Evolutionary conservation across 2,113 vertebrate species (phyloP).

Genomic region (Gallinago paraguaiae): DNA sequence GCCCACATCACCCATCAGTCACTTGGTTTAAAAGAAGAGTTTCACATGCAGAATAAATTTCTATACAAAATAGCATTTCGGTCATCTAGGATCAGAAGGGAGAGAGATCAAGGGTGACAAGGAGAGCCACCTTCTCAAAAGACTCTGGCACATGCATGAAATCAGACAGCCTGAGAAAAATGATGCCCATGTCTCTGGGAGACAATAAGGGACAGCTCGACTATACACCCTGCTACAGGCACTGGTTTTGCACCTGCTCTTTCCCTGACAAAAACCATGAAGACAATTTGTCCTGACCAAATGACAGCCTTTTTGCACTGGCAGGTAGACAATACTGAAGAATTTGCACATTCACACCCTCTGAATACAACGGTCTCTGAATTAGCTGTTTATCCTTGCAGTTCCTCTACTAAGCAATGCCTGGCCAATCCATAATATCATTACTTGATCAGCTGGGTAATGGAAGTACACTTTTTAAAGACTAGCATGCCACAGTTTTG

Average conservation of each 20-base stretch:
- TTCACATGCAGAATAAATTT: neutral
- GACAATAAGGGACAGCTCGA: neutral
- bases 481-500: neutral
- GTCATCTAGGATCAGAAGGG: neutral
- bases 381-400: neutral
- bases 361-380: neutral
- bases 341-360: neutral
- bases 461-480: neutral
- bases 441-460: neutral
- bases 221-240: neutral
- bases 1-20: neutral
- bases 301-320: neutral
- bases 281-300: neutral
- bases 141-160: neutral
- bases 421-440: neutral
- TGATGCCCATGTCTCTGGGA: accelerated
- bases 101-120: neutral
- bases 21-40: neutral
- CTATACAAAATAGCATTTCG: neutral
- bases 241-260: neutral
- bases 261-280: neutral
- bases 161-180: neutral
- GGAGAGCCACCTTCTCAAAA: neutral
- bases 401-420: neutral
- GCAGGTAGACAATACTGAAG: neutral